phyloP scores from a whole-genome alignment of 2,888 invertebrate species.

The Cremastinae sp. region DNA sequence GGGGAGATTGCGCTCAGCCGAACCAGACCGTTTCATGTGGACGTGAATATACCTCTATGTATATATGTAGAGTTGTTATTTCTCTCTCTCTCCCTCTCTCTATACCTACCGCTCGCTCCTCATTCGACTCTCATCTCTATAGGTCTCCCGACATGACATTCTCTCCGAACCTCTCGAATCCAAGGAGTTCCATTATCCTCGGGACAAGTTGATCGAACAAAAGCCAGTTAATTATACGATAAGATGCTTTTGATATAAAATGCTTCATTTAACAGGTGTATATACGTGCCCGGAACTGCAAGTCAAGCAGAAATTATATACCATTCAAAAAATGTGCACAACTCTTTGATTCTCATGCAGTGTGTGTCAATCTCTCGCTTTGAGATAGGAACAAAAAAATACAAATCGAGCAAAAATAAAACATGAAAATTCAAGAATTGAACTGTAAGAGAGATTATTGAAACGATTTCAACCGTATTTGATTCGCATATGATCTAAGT shows the following conservation, averaged over 20 bases:
- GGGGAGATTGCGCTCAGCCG: constrained; percentile 16
- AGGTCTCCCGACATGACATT: constrained; percentile 14
- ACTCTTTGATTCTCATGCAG: no score
- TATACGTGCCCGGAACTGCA: background rate
- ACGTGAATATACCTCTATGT: constrained; percentile 31
- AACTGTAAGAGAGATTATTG: no score
- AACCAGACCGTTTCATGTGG: constrained; percentile 22
- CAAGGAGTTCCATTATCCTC: constrained; percentile 18
- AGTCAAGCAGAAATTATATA: background rate
- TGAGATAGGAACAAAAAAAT: no score
- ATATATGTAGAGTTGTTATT: constrained; percentile 5
- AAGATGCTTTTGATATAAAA: background rate
- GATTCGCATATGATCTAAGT: no score
- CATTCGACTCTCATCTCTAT: background rate
- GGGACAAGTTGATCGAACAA: background rate
- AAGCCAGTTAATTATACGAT: constrained; percentile 19
- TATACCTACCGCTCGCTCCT: background rate
- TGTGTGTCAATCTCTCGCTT: no score
- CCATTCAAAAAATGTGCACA: background rate
- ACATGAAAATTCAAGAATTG: no score
- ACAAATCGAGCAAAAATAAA: no score
- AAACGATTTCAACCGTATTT: no score
- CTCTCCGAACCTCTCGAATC: constrained; percentile 12
- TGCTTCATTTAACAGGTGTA: background rate
- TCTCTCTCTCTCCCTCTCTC: constrained; percentile 1